These are phyloP conservation scores for Sebastes itinus DNA, from an alignment of 2,797 vertebrate genomes.

Conservation along the genomic window DNA sequence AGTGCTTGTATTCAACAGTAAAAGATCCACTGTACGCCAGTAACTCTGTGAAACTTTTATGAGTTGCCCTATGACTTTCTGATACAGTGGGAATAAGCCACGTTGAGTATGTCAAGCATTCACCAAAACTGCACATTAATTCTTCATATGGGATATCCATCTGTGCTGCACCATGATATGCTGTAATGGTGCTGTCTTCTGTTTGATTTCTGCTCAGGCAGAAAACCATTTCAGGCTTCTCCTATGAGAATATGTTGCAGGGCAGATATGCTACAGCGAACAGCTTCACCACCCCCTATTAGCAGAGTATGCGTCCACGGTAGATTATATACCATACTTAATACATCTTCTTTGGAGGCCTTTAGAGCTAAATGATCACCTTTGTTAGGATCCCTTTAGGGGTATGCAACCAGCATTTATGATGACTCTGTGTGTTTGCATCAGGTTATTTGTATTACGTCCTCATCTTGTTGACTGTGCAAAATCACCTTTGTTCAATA, in stretches of 20 bases:
- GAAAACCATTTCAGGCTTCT: constrained; percentile 8
- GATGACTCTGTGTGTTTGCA: not conserved
- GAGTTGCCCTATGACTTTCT: constrained; percentile 30
- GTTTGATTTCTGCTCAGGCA: constrained; percentile 23
- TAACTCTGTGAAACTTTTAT: constrained; percentile 48
- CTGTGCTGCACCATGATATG: not conserved
- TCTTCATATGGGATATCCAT: constrained; percentile 14
- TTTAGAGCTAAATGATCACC: not conserved
- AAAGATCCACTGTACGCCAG: constrained; percentile 18
- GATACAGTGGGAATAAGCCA: not conserved
- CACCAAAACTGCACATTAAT: constrained; percentile 8
- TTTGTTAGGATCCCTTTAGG: not conserved
- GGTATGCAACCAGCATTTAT: not conserved
- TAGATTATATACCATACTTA: not conserved
- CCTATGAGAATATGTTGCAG: not conserved
- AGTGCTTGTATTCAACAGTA: constrained; percentile 32
- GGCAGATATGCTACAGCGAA: not conserved
- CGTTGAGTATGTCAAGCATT: not conserved
- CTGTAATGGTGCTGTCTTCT: not conserved
- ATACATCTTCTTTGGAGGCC: not conserved
- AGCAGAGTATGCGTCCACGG: not conserved
- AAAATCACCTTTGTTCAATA: constrained; percentile 41
- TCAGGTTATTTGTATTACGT: constrained; percentile 22
- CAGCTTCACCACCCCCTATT: not conserved
- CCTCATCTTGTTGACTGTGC: constrained; percentile 26